A percentile compares a stretch with the other conserved stretches of the same genome.
phyloP scores from a whole-genome alignment of 2,113 vertebrate genomes.

The Geococcyx californianus region DNA sequence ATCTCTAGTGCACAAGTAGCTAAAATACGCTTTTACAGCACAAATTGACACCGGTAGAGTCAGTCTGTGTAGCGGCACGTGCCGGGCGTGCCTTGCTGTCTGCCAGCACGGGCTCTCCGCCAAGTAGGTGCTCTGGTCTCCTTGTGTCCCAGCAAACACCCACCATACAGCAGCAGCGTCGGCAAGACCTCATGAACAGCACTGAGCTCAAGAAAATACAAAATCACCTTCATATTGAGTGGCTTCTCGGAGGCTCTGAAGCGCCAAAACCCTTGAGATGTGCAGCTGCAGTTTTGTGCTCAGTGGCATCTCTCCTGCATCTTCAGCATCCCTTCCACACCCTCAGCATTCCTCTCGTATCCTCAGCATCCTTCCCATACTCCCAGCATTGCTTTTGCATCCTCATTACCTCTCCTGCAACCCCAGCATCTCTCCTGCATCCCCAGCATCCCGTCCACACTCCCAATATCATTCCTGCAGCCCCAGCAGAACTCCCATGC shows the following conservation, averaged over 20 bases:
- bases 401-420: fast-evolving
- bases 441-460: fast-evolving
- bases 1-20: not conserved
- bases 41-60: not conserved
- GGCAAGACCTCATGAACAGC: not conserved
- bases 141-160: not conserved
- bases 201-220: not conserved
- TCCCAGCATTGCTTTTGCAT: fast-evolving
- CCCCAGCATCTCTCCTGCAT: fast-evolving
- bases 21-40: not conserved
- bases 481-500: fast-evolving
- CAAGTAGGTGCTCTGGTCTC: not conserved
- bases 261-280: fast-evolving
- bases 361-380: fast-evolving
- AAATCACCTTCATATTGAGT: fast-evolving
- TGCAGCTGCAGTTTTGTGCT: not conserved
- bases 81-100: not conserved
- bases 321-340: no score
- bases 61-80: not conserved
- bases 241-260: not conserved
- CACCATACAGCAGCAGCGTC: not conserved
- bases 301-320: not conserved
- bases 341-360: not conserved
- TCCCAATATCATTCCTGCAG: fast-evolving
- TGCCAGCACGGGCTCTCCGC: not conserved